Base-by-base conservation (phyloP, 92 coral and sea anemone species). In the Micromussa lordhowensis region DNA sequence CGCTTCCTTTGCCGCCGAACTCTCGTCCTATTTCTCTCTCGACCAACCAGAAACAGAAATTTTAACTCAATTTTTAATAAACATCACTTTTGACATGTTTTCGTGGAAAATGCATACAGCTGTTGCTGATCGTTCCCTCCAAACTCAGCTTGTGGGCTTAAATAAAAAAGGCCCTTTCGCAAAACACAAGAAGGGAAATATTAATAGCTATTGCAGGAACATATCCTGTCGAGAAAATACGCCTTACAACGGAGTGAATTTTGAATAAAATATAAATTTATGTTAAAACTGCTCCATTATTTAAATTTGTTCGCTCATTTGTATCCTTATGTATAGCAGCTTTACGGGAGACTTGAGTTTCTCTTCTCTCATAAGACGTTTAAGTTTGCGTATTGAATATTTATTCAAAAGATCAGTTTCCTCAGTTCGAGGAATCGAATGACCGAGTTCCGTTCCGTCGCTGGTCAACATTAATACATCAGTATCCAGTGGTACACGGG, bases 21-120 rank as follows among this genome's bases (percentile, higher is more conserved):
- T 17, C 76, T 61, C 49, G 34, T 53, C 30, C 59, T 22, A 40
- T 86, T 78, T 63, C 68, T 24, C 32, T 19, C 26, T 44, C 35
- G 66, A 77, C 89, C 89, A 86, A 77, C 83, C 89, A 86, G 53
- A 78, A 26, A 21, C 66, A 30, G 77, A 63, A 78, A 35, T 63
- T 84, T 86, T 84, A 84, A 84, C 74, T 58, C 81, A 59, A 74
- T 73, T 84, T 58, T 79, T 49, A 59, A 76, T 58, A 59, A 77
- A 75, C 82, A 85, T 76, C 51, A 77, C 66, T 77, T 77, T 77
- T 63, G 89, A 86, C 89, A 59, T 78, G 77, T 86, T 86, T 77
- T 40, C 15, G 32, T 59, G 61, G 89, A 77, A 61, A 75, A 86
- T 86, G 17, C 83, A 63, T 86, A 64, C 89, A 77, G 89, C 89